phyloP scores from a whole-genome alignment of 2,113 vertebrate species.

The Rattus norvegicus region DNA sequence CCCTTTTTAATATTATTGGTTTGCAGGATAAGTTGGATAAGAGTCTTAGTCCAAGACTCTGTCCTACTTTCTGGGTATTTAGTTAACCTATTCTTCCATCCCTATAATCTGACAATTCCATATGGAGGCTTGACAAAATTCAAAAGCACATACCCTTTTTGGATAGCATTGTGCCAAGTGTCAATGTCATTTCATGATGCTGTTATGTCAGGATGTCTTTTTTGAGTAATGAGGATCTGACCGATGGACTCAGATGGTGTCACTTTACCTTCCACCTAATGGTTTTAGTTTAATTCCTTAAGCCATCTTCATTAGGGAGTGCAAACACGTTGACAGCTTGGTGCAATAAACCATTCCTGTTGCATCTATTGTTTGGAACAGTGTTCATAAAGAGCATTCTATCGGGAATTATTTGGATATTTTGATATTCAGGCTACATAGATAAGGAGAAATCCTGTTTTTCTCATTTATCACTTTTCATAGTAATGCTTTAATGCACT shows the following conservation, averaged over 20 bases:
- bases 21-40: background rate
- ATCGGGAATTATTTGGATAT: background rate
- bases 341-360: background rate
- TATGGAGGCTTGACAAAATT: constrained; percentile 11
- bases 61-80: background rate
- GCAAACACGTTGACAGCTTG: background rate
- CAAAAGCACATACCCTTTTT: background rate
- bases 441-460: background rate
- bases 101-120: background rate
- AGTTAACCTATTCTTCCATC: constrained; percentile 16
- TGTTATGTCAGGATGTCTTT: background rate
- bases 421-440: background rate
- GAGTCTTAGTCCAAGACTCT: background rate
- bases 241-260: background rate
- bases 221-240: constrained; percentile 38
- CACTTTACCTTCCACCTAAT: background rate
- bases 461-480: background rate
- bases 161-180: background rate
- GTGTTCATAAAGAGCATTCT: constrained; percentile 15
- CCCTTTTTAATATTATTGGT: constrained; percentile 9
- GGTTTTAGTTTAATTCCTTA: background rate
- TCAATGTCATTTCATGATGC: background rate
- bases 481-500: constrained; percentile 10
- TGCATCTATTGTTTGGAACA: constrained; percentile 41
- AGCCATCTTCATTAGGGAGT: background rate